Conservation (phyloP, 2,797 vertebrate genomes). For the Mormyrops attenuatus region DNA sequence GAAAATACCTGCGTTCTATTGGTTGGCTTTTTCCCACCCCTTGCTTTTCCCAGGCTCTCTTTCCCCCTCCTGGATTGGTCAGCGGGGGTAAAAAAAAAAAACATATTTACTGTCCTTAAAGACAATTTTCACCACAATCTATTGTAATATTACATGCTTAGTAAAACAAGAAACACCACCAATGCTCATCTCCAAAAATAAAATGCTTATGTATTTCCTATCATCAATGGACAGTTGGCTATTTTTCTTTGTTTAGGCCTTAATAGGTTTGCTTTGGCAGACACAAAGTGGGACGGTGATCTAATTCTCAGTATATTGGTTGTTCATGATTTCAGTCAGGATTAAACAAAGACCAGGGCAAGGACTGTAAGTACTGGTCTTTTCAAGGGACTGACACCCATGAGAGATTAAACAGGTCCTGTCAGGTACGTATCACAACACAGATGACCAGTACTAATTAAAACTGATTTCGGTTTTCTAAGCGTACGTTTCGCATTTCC, state of each 20-base stretch:
- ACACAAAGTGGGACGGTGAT: background rate
- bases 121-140: background rate
- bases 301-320: background rate
- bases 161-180: background rate
- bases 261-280: background rate
- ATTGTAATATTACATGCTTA: background rate
- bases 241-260: background rate
- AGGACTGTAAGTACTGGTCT: background rate
- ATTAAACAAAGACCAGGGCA: background rate
- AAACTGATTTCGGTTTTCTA: background rate
- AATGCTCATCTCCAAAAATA: background rate
- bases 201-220: background rate
- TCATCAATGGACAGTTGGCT: background rate
- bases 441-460: background rate
- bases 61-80: conserved; percentile 58
- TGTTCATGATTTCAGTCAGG: background rate
- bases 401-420: background rate
- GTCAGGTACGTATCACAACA: background rate
- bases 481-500: background rate
- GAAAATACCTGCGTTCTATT: conserved; percentile 63
- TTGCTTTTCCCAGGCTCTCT: conserved; percentile 59
- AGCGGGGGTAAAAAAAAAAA: background rate
- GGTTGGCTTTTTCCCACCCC: conserved; percentile 60
- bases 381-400: background rate
- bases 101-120: background rate